These are phyloP conservation scores for Saccostrea glomerata DNA, from an alignment of 1,140 invertebrate genomes.

Conservation along the genomic window DNA sequence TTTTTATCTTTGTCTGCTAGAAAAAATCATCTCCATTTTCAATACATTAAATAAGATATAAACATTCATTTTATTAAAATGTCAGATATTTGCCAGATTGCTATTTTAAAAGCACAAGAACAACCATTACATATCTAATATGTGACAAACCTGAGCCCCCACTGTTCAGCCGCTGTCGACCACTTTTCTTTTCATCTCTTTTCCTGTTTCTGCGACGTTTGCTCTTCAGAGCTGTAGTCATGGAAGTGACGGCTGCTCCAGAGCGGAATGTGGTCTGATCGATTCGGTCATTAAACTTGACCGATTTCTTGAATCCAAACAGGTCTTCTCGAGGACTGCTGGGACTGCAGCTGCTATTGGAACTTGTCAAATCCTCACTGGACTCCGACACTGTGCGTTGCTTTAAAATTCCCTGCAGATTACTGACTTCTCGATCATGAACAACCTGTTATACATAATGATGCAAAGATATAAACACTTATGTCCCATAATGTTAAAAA, in stretches of 20 bases:
- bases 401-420: slow-evolving; percentile 77
- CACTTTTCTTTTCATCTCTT: slow-evolving; percentile 68
- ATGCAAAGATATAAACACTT: neutral
- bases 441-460: slow-evolving; percentile 62
- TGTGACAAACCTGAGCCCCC: slow-evolving; percentile 67
- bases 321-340: slow-evolving; percentile 60
- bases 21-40: too few species aligned
- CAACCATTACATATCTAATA: slow-evolving; percentile 49
- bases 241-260: slow-evolving; percentile 69
- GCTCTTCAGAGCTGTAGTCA: slow-evolving; percentile 75
- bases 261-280: slow-evolving; percentile 74
- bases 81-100: too few species aligned
- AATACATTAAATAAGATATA: too few species aligned
- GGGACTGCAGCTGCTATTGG: slow-evolving; percentile 59
- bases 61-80: too few species aligned
- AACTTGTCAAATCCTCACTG: slow-evolving; percentile 70
- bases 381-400: slow-evolving; percentile 77
- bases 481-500: too few species aligned
- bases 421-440: slow-evolving; percentile 66
- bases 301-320: slow-evolving; percentile 65
- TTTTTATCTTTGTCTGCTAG: too few species aligned
- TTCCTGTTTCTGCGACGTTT: slow-evolving; percentile 72
- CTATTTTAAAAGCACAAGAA: too few species aligned
- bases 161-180: slow-evolving; percentile 64
- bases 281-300: slow-evolving; percentile 75